These are phyloP conservation scores for Hippocampus zosterae DNA, from an alignment of 2,113 vertebrate species.

Conservation along the genomic window DNA sequence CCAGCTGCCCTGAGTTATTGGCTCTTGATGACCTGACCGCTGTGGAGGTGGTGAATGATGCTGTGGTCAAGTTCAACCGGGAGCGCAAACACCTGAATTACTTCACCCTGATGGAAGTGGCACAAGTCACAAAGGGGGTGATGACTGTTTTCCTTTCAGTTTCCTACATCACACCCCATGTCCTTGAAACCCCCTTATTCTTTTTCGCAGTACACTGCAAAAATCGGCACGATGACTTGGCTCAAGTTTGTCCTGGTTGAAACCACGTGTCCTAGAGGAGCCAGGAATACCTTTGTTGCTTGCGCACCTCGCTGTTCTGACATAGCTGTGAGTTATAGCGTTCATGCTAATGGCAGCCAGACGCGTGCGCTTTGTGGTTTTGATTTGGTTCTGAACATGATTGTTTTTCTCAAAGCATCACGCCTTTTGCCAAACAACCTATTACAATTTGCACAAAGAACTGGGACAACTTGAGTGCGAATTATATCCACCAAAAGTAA, in stretches of 20 bases:
- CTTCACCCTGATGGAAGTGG: conserved; percentile 3
- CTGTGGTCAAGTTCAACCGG: conserved; percentile 2
- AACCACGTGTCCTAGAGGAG: not conserved
- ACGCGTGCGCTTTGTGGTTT: not conserved
- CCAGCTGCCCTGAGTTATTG: not conserved
- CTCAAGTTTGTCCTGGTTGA: conserved; percentile 1
- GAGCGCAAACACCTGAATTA: not conserved
- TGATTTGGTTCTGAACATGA: not conserved
- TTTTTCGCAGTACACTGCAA: not conserved
- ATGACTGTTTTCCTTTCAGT: not conserved
- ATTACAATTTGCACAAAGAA: not conserved
- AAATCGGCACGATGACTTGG: not conserved
- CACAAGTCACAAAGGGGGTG: not conserved
- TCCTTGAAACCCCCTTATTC: not conserved
- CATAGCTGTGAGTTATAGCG: not conserved
- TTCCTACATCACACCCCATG: not conserved
- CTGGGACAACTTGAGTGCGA: not conserved
- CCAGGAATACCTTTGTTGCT: not conserved
- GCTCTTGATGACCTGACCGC: not conserved
- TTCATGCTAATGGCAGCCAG: not conserved
- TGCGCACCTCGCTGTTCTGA: conserved; percentile 1
- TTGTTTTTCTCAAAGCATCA: not conserved
- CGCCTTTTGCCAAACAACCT: not conserved
- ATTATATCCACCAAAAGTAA: not conserved
- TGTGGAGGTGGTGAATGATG: not conserved